Evolutionary conservation across 92 coral and sea anemone species (phyloP), one percentile per base, ranked within the genome.

Genomic region (Bergia sp.): DNA sequence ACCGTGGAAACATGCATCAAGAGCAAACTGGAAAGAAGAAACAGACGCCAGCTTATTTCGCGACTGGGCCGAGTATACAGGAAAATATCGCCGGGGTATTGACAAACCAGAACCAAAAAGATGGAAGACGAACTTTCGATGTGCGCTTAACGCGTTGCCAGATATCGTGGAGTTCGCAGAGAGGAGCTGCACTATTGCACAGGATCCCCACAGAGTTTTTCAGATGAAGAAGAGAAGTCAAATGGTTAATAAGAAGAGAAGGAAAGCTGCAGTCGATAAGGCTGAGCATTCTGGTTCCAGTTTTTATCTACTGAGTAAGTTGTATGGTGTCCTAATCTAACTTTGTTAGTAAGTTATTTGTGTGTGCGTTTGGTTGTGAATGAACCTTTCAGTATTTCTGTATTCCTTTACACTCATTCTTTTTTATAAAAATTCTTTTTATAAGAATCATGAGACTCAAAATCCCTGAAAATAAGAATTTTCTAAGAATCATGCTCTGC

Each of bases 91-190:
- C 15, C 37, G 38, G 7, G 76, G 76, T 3, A n/a, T 72, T 72
- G 42, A 72, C 41, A 21, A 72, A 72, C 76, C 76, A 2, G 76
- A 72, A 72, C 76, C 76, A 36, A 72, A 72, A 72, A 37, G 76
- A 72, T 72, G 76, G 76, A 72, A 72, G 76, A 72, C 76, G 41
- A 72, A 72, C 11, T 72, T 72, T 1, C 76, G 76, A 72, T 72
- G 76, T 16, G 76, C 76, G 38, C 42, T 72, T 39, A 72, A 72
- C 37, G 76, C 76, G 41, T 23, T 72, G 40, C 38, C 76, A 37
- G 76, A 72, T 1, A 72, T 72, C 38, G 76, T 72, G 37, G 76
- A 72, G 41, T 13, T 72, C 0, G 2, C 41, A 29, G 76, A 72
- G 15, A 16, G 29, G 16, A 72, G 76, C 12, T n/a, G 76, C 38